These are phyloP conservation scores for Ochropacha duplaris DNA, from an alignment of 2,888 invertebrate genomes.

Conservation along the genomic window DNA sequence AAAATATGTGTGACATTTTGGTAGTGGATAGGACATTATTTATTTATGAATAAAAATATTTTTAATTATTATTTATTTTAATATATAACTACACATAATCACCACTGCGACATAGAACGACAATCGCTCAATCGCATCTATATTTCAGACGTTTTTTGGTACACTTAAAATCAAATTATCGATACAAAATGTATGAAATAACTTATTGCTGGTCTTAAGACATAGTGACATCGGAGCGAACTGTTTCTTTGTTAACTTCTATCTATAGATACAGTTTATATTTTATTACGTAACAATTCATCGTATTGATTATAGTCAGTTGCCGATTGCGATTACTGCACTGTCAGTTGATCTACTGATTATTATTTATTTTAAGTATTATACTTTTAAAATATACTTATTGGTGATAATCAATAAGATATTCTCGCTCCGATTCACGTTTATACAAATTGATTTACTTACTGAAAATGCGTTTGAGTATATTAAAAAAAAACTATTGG, in stretches of 20 bases:
- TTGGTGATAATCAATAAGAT: not conserved
- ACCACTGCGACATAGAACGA: constrained; percentile 45
- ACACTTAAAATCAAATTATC: constrained; percentile 58
- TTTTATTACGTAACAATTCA: not conserved
- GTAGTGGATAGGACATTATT: not conserved
- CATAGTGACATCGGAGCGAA: constrained; percentile 39
- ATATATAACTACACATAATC: constrained; percentile 78
- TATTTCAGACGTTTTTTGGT: constrained; percentile 64
- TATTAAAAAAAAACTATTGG: not conserved
- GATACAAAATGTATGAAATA: constrained; percentile 27
- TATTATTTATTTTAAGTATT: not conserved
- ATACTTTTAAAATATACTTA: no score
- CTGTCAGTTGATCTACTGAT: not conserved
- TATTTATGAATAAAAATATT: constrained; percentile 8
- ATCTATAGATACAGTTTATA: not conserved
- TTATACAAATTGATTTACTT: not conserved
- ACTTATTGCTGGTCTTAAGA: constrained; percentile 29
- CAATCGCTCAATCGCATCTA: constrained; percentile 34
- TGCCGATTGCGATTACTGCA: not conserved
- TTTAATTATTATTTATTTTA: constrained; percentile 62
- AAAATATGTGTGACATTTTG: no score
- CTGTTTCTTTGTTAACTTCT: not conserved
- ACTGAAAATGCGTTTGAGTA: not conserved
- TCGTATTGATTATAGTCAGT: not conserved
- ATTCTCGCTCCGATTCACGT: not conserved